phyloP scores from a whole-genome alignment of 2,113 vertebrate genomes.

The Oceanites oceanicus region DNA sequence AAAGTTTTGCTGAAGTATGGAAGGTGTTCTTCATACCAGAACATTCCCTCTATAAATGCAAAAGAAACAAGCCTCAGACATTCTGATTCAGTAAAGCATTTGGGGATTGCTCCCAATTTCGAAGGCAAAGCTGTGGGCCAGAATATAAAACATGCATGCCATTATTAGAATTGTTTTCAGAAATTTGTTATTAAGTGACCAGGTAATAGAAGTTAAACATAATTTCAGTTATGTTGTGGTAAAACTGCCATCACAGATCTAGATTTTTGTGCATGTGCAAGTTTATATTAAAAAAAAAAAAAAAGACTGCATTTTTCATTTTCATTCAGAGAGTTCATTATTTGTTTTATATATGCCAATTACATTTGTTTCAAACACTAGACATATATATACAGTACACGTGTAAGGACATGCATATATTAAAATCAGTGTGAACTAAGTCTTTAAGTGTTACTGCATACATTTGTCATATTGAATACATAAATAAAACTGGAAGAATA shows the following conservation, averaged over 20 bases:
- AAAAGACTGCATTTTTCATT: not conserved
- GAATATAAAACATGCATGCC: conserved; percentile 2
- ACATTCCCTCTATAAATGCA: conserved; percentile 65
- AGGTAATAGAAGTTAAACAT: not conserved
- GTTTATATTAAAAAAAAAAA: not conserved
- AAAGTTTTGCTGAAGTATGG: conserved; percentile 66
- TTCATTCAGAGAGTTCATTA: not conserved
- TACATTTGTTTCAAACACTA: not conserved
- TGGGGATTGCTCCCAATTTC: not conserved
- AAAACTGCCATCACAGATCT: conserved; percentile 24
- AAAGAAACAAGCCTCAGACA: conserved; percentile 73
- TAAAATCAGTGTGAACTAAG: not conserved
- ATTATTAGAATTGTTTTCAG: not conserved
- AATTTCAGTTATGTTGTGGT: not conserved
- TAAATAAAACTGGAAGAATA: not conserved
- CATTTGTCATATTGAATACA: not conserved
- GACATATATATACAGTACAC: conserved; percentile 17
- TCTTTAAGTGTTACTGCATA: not conserved
- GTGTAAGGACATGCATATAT: not conserved
- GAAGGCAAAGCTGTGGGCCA: not conserved
- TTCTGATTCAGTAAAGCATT: not conserved
- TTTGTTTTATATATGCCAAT: not conserved
- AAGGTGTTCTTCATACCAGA: conserved; percentile 68
- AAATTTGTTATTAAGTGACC: not conserved
- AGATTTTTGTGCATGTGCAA: not conserved